Base-by-base conservation (phyloP, 2,888 invertebrate species). In the Aquatica leii region DNA sequence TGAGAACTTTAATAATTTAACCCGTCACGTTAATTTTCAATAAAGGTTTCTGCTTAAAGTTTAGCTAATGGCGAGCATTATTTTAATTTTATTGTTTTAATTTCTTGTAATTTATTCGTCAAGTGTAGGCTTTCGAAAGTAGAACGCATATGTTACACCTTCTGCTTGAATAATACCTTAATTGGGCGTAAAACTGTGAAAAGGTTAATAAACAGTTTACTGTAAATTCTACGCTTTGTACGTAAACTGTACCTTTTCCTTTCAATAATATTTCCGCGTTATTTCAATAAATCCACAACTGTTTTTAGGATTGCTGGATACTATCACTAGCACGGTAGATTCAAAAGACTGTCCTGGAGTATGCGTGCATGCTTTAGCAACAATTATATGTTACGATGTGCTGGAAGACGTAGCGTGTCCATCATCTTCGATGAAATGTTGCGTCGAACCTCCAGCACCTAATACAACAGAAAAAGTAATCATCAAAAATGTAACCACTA, bases 271-370 rank as follows among this genome's bases (percentile, higher is more conserved):
- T n/a, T 24, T 24, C 6, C 24, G 24, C 24, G 24, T 24, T 24
- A 4, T 24, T 24, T 4, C 6, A 24, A 24, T 24, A 24, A 24
- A 24, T 24, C 2, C 6, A 6, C 24, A 24, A 24, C 2, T 24
- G 2, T 24, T 52, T 52, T 0, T 84, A 94, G 94, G 94, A 73
- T 85, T 95, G 4, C 82, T 95, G 75, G 94, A 94, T 76, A 90
- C 93, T 21, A 87, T 95, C 77, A 93, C 94, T 63, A 92, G 90
- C 68, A 94, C 94, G 63, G 93, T 90, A 63, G 91, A 93, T 80
- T 87, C 90, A 62, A 92, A 92, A 82, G 90, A 93, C 79, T 95
- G 95, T 77, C 95, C 95, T 0, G 95, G 95, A 0, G 89, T 92
- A 60, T 95, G 95, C 81, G 92, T 94, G 66, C 94, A 95, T 77